These are phyloP conservation scores for Actinostola sp. DNA, from an alignment of 92 coral and sea anemone species.

Conservation along the genomic window DNA sequence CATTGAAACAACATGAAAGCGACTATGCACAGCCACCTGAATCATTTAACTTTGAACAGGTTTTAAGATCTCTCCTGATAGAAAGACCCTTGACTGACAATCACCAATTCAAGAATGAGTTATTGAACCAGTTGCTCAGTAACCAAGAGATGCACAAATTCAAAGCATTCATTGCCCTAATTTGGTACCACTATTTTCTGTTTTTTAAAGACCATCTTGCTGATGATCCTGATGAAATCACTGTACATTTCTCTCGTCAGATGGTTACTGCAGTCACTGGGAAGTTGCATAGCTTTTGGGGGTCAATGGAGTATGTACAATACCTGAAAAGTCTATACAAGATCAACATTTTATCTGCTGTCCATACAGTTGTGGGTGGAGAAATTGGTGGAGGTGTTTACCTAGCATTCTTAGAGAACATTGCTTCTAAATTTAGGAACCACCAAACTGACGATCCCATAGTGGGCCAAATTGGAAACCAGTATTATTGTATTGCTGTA, in stretches of 20 bases:
- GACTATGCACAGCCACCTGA: conserved; percentile 18
- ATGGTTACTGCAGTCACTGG: neutral
- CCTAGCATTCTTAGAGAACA: neutral
- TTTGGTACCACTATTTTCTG: too few species aligned
- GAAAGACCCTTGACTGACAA: neutral
- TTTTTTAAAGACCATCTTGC: too few species aligned
- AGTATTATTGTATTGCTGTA: too few species aligned
- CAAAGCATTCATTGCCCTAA: too few species aligned
- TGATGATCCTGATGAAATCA: neutral
- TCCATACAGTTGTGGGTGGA: neutral
- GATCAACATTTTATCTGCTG: neutral
- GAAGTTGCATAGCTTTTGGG: neutral
- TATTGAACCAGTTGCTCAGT: too few species aligned
- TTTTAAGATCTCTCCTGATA: conserved; percentile 10
- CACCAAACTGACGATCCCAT: neutral
- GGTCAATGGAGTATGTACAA: neutral
- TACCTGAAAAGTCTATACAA: neutral
- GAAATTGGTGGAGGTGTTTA: neutral
- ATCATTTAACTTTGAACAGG: neutral
- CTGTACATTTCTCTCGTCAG: neutral
- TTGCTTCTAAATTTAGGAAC: neutral
- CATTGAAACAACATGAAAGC: conserved; percentile 9
- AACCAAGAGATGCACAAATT: too few species aligned
- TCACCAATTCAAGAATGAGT: too few species aligned
- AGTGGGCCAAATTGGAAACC: too few species aligned